Evolutionary conservation across 2,888 invertebrate genomes (phyloP).

Genomic region (Lypha dubia): DNA sequence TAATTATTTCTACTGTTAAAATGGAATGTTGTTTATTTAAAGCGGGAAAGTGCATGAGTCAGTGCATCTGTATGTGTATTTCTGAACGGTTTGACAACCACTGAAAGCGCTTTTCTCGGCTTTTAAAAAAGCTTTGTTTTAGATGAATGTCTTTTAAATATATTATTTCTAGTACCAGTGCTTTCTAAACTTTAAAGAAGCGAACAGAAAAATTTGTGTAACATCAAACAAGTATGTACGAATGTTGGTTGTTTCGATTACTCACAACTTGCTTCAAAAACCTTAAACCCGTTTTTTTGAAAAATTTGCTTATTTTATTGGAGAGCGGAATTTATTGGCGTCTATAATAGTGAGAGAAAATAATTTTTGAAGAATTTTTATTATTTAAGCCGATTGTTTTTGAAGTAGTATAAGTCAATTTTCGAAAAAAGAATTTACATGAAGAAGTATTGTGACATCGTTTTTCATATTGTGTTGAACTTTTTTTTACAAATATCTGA

Average conservation of each 20-base stretch:
- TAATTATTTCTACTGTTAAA: slow-evolving; percentile 18
- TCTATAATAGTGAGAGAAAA: slow-evolving; percentile 38
- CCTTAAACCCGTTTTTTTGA: slow-evolving; percentile 39
- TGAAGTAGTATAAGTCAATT: not conserved
- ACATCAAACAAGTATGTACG: slow-evolving; percentile 29
- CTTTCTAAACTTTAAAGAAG: slow-evolving; percentile 35
- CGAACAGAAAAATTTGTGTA: slow-evolving; percentile 8
- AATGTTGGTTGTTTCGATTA: not conserved
- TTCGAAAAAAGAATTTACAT: not conserved
- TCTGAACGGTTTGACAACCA: slow-evolving; percentile 23
- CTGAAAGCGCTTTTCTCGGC: not conserved
- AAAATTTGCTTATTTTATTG: slow-evolving; percentile 4
- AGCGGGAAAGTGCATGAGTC: not conserved
- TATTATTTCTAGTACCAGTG: slow-evolving; percentile 8
- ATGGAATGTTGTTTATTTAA: slow-evolving; percentile 36
- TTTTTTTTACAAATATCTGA: too few relatives aligned
- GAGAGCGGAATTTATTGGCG: not conserved
- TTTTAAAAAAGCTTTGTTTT: slow-evolving; percentile 41
- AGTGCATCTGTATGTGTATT: not conserved
- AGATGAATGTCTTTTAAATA: slow-evolving; percentile 3
- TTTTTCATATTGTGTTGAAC: too few relatives aligned
- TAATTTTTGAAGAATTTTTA: slow-evolving; percentile 49
- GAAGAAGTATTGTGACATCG: too few relatives aligned
- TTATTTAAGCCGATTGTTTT: slow-evolving; percentile 16
- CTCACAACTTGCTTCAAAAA: slow-evolving; percentile 43